These are phyloP conservation scores for Euzophera pinguis DNA, from an alignment of 2,888 invertebrate genomes.

Conservation along the genomic window DNA sequence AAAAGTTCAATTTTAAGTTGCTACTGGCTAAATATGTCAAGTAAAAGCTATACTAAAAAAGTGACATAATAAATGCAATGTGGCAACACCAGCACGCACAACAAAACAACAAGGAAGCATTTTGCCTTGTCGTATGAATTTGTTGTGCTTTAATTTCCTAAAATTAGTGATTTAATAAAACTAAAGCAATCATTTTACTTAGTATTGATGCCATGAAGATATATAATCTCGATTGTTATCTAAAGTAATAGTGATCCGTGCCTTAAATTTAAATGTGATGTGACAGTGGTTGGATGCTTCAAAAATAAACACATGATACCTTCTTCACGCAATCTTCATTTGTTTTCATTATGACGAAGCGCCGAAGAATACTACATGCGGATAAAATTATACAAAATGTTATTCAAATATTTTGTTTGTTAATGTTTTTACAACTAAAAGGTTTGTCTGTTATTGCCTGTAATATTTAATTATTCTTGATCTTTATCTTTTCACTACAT, in stretches of 20 bases:
- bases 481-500: no score
- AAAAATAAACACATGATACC: constrained; percentile 22
- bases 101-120: no score
- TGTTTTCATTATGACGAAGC: constrained; percentile 77
- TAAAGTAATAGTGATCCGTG: constrained; percentile 15
- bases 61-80: no score
- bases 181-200: background rate
- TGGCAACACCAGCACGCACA: no score
- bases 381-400: constrained; percentile 74
- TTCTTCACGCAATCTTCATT: constrained; percentile 36
- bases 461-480: no score
- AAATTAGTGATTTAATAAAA: background rate
- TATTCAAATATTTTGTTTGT: constrained; percentile 66
- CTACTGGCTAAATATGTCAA: no score
- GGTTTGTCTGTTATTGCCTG: constrained; percentile 34
- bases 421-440: constrained; percentile 73
- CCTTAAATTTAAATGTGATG: no score
- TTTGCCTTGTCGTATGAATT: background rate
- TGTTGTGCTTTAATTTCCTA: constrained; percentile 1
- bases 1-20: no score
- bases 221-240: background rate
- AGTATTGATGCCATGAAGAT: background rate
- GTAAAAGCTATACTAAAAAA: no score
- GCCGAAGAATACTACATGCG: constrained; percentile 71
- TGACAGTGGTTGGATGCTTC: constrained; percentile 15